A percentile compares a stretch with the other conserved stretches of the same genome.
phyloP scores from a whole-genome alignment of 2,113 vertebrate genomes.

The Larimichthys crocea region DNA sequence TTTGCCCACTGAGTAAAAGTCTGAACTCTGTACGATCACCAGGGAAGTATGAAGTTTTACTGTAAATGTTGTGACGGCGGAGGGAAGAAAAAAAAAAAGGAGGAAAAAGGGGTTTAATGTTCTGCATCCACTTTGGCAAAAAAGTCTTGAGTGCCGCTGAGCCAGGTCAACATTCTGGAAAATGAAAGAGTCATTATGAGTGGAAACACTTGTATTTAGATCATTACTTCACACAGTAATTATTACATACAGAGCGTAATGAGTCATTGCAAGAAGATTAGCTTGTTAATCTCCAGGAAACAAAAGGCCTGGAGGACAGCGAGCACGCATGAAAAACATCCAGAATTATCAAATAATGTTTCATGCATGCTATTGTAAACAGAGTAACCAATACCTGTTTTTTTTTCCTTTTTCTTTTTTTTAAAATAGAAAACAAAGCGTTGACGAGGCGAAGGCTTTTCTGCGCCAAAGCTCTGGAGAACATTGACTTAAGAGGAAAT shows the following conservation, averaged over 20 bases:
- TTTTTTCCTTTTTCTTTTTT: constrained; percentile 9
- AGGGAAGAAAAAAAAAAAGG: not conserved
- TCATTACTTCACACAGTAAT: constrained; percentile 80
- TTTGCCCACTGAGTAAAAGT: constrained; percentile 35
- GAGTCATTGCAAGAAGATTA: constrained; percentile 81
- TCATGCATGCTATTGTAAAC: constrained; percentile 63
- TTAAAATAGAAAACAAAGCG: constrained; percentile 43
- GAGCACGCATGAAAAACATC: constrained; percentile 39
- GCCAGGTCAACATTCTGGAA: constrained; percentile 76
- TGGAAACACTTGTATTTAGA: constrained; percentile 81
- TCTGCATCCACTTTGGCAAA: constrained; percentile 75
- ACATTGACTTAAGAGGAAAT: constrained; percentile 55
- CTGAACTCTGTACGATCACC: constrained; percentile 48
- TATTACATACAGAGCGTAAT: constrained; percentile 80
- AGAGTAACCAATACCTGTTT: constrained; percentile 62
- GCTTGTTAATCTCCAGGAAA: constrained; percentile 75
- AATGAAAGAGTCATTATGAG: constrained; percentile 77
- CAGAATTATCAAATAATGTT: constrained; percentile 65
- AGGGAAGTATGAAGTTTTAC: constrained; percentile 60
- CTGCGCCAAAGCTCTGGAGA: constrained; percentile 55
- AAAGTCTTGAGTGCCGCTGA: constrained; percentile 47
- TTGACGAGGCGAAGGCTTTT: constrained; percentile 35
- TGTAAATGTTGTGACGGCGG: constrained; percentile 51
- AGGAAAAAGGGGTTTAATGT: constrained; percentile 63
- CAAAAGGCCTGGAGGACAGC: constrained; percentile 58